phyloP scores from a whole-genome alignment of 2,888 invertebrate genomes.

The Pollenia labialis region DNA sequence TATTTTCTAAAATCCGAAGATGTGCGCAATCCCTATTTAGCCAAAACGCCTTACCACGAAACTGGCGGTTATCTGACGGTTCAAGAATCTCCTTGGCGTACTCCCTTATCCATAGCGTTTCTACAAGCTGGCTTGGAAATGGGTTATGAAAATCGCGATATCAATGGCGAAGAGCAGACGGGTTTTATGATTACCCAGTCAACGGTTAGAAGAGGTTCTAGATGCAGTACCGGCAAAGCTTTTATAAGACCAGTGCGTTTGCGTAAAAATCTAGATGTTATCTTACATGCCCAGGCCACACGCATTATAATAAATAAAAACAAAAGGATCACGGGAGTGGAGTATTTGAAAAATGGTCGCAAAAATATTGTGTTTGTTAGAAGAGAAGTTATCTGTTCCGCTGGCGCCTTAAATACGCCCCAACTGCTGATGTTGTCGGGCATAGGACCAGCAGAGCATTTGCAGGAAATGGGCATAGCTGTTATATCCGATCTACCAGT shows the following conservation, averaged over 20 bases:
- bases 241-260: conserved; percentile 92
- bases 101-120: conserved; percentile 92
- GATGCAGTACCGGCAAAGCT: conserved; percentile 95
- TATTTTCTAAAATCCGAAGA: conserved; percentile 95
- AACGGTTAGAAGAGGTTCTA: conserved; percentile 91
- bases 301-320: conserved; percentile 89
- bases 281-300: conserved; percentile 90
- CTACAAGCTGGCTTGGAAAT: conserved; percentile 92
- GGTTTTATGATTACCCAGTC: conserved; percentile 95
- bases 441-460: conserved; percentile 91
- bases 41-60: conserved; percentile 89
- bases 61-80: conserved; percentile 93
- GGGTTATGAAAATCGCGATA: conserved; percentile 92
- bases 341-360: conserved; percentile 88
- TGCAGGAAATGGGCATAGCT: conserved; percentile 89
- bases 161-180: conserved; percentile 92
- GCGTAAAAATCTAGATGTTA: conserved; percentile 91
- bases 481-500: conserved; percentile 91
- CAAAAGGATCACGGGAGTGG: conserved; percentile 90
- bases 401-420: conserved; percentile 94
- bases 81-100: conserved; percentile 93
- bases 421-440: conserved; percentile 96
- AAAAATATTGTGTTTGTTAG: conserved; percentile 89
- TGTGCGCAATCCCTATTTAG: conserved; percentile 92
- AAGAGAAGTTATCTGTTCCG: conserved; percentile 92